Percentiles rank a stretch among this genome's conserved stretches.
Conservation (phyloP, 2,888 invertebrate species). For the Tinea pellionella region DNA sequence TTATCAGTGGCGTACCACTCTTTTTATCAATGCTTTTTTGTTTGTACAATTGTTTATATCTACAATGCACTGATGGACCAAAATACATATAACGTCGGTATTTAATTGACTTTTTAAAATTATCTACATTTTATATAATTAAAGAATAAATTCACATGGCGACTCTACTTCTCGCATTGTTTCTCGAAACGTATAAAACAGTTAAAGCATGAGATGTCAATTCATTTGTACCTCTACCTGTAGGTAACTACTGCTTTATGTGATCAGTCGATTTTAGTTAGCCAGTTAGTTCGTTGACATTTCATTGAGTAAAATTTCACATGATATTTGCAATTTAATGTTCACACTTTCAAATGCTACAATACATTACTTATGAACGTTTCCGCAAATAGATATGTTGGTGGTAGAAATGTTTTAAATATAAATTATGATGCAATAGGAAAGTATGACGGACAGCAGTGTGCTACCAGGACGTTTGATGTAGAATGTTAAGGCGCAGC, state of each 20-base stretch:
- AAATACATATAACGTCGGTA: too few relatives aligned
- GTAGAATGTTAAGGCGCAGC: constrained; percentile 29
- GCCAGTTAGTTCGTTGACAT: background rate
- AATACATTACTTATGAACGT: too few relatives aligned
- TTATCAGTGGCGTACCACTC: too few relatives aligned
- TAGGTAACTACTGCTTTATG: background rate
- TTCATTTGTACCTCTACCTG: constrained; percentile 9
- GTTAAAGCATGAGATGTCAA: constrained; percentile 11
- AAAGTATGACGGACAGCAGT: background rate
- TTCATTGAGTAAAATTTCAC: background rate
- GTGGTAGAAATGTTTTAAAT: background rate
- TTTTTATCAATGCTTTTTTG: too few relatives aligned
- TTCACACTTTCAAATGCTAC: too few relatives aligned
- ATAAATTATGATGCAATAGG: background rate
- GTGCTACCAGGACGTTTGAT: background rate
- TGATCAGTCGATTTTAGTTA: background rate
- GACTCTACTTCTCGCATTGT: background rate
- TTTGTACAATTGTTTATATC: too few relatives aligned
- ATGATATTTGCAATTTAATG: too few relatives aligned
- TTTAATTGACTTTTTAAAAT: background rate
- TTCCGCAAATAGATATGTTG: too few relatives aligned
- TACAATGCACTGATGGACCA: too few relatives aligned
- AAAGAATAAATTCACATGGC: background rate
- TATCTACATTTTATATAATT: background rate
- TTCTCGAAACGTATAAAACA: background rate